Conservation (phyloP, 2,113 vertebrate genomes). For the Hirundichthys speculiger region DNA sequence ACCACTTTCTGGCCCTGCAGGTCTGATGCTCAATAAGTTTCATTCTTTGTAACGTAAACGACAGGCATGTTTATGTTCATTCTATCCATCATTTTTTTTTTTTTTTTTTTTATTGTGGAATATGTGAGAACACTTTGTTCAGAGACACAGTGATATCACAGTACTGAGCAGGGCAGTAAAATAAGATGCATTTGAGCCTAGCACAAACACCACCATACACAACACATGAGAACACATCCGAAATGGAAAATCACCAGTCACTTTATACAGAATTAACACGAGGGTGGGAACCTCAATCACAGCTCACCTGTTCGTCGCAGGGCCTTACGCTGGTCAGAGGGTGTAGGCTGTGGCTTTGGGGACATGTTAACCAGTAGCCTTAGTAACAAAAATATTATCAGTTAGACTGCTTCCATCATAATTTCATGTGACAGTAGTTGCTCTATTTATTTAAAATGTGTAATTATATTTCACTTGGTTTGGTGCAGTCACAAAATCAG, state of each 20-base stretch:
- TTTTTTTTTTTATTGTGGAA: slow-evolving; percentile 3
- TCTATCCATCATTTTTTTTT: slow-evolving; percentile 9
- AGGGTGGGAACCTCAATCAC: slow-evolving; percentile 15
- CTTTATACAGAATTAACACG: slow-evolving; percentile 8
- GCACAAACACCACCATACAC: neutral
- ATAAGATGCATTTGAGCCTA: too few species aligned
- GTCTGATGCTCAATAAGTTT: slow-evolving; percentile 30
- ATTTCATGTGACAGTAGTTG: neutral
- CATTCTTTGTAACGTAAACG: slow-evolving; percentile 12
- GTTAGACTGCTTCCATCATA: neutral
- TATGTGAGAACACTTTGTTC: slow-evolving; percentile 16
- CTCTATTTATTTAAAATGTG: neutral
- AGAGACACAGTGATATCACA: neutral
- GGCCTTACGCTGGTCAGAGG: slow-evolving; percentile 83
- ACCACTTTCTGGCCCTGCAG: slow-evolving; percentile 38
- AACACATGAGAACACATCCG: neutral
- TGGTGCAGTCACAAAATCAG: too few species aligned
- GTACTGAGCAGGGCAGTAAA: neutral
- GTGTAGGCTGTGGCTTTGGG: slow-evolving; percentile 73
- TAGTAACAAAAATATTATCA: slow-evolving; percentile 22
- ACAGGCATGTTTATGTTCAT: slow-evolving; percentile 3
- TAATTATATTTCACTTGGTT: too few species aligned
- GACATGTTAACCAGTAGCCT: slow-evolving; percentile 84
- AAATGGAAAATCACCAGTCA: slow-evolving; percentile 49
- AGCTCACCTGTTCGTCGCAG: slow-evolving; percentile 89